These are phyloP conservation scores for Lasioglossum calceatum DNA, from an alignment of 2,888 invertebrate genomes.

Conservation along the genomic window DNA sequence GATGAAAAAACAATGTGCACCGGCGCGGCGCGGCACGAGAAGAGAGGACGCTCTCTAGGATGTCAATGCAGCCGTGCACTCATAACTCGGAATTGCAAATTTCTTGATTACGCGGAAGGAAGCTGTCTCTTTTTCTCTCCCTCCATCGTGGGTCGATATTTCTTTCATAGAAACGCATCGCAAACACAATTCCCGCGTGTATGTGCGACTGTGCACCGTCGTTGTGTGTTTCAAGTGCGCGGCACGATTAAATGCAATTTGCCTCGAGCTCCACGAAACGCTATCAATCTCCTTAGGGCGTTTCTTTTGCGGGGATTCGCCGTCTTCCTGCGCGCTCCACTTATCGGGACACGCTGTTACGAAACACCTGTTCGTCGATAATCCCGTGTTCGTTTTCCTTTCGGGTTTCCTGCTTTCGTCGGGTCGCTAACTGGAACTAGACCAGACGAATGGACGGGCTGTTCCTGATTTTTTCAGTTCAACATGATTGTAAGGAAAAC, in stretches of 20 bases:
- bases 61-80: not conserved
- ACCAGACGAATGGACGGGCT: not conserved
- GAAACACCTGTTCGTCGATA: conserved; percentile 40
- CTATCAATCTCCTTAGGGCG: conserved; percentile 38
- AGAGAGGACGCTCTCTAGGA: not conserved
- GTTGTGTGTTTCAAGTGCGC: not conserved
- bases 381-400: conserved; percentile 25
- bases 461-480: not conserved
- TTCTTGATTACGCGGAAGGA: not conserved
- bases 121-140: not conserved
- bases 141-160: not conserved
- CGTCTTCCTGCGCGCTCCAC: conserved; percentile 2
- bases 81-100: not conserved
- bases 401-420: not conserved
- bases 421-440: not conserved
- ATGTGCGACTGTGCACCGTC: not conserved
- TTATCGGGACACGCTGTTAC: conserved; percentile 50
- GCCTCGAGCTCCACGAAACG: conserved; percentile 5
- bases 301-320: conserved; percentile 33
- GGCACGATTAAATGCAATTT: conserved; percentile 24
- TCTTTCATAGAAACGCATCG: not conserved
- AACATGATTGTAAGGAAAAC: not conserved
- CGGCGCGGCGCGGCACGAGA: too few relatives aligned
- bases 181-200: not conserved
- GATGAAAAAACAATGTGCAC: conserved; percentile 13